Base-by-base conservation (phyloP, 2,113 vertebrate genomes). In the Takifugu bimaculatus region DNA sequence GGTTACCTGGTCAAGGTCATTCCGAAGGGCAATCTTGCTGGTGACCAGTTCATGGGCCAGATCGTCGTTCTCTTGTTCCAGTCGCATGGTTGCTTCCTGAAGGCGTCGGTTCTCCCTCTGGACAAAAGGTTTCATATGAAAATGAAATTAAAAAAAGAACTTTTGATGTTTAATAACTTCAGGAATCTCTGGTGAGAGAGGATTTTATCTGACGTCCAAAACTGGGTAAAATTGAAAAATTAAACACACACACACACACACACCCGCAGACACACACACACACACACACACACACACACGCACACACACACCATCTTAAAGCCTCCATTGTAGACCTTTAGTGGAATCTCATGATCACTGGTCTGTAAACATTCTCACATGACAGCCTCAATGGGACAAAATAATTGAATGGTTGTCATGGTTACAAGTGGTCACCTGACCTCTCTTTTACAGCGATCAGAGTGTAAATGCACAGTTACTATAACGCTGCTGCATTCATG, bases 21-120 rank as follows among this genome's bases (percentile, higher is more conserved):
- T 99, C 43, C 97, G 88, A 63, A 99, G 92, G 35, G 97, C 96
- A 9, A 99, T 99, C 90, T 99, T 99, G 88, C 96, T 99, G 70
- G 96, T 99, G 44, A 99, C 96, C 56, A 99, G 94, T 59, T 99
- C 97, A 0, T 99, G 97, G 53, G 97, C 97, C 50, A 99, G 91
- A 87, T 99, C 97, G 1, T 99, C 97, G 0, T 99, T 99, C 86
- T 99, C 97, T 79, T 99, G 97, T 78, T 99, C 97, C 79, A 99
- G 76, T 65, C 96, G 83, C 96, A 99, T 97, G 75, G 96, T 99
- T 88, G 97, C 95, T 79, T 99, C 97, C 76, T 99, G 97, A 4
- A 99, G 88, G 48, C 97, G 91, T n/a, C 96, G 93, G 85, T 99
- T 99, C 69, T 99, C 97, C 84, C 93, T 94, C 97, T 99, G 88